These are phyloP conservation scores for Noctua pronuba DNA, from an alignment of 2,888 invertebrate species.

Conservation along the genomic window DNA sequence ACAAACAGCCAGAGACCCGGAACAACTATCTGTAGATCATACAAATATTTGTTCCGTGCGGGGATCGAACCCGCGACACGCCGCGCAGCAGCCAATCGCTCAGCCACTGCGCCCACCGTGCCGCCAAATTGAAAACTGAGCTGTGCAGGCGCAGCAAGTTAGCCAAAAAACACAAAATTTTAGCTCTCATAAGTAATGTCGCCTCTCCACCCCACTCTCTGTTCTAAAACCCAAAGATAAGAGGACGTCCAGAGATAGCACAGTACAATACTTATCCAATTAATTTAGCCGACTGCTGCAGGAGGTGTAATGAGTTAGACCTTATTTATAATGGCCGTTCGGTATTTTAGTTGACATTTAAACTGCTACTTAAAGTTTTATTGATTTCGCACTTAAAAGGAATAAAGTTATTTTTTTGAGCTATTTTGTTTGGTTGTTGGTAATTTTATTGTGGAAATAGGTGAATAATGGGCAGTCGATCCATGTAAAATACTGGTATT, in stretches of 20 bases:
- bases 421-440: slow-evolving; percentile 2
- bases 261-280: slow-evolving; percentile 86
- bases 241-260: slow-evolving; percentile 81
- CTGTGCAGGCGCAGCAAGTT: neutral
- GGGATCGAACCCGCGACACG: no score
- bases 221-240: slow-evolving; percentile 78
- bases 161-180: neutral
- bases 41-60: no score
- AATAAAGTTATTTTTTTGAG: slow-evolving; percentile 26
- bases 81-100: no score
- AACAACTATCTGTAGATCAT: no score
- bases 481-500: no score
- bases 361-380: slow-evolving; percentile 49
- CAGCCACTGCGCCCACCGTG: no score
- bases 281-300: slow-evolving; percentile 81
- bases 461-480: no score
- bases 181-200: neutral
- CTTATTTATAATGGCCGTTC: slow-evolving; percentile 70
- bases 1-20: no score
- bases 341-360: slow-evolving; percentile 68
- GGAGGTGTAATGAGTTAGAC: slow-evolving; percentile 76
- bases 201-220: slow-evolving; percentile 65
- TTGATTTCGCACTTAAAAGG: slow-evolving; percentile 50
- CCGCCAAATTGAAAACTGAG: neutral
- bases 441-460: neutral